Evolutionary conservation across 2,888 invertebrate genomes (phyloP), one percentile per base, ranked within the genome.

Genomic region (Apamea anceps): DNA sequence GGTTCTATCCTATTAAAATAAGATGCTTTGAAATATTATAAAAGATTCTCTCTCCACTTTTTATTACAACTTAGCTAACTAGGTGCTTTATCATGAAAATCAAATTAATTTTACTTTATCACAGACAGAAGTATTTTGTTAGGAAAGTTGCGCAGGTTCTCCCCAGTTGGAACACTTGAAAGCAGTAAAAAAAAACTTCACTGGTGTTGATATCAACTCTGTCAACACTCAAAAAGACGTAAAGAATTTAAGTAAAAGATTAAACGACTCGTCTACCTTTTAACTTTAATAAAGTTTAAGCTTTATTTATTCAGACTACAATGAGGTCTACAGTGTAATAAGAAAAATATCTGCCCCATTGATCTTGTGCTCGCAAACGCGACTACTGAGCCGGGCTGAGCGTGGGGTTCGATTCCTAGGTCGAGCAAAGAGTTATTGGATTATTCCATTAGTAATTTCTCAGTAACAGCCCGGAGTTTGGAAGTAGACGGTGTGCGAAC

Each of bases 201-300:
- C 13, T 5, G 15, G 32, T 54, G 71, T 71, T 79, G 28, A 71
- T 60, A 42, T 21, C 42, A 80, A 42, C 42, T 71, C 51, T 13
- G 28, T 28, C 37, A 57, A 48, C 80, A 48, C 6, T 80, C 60
- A 42, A 79, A 25, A 28, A 28, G 57, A 37, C 48, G 37, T 74
- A 15, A 51, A 73, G 13, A 32, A 8, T 21, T 70, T 21, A 21
- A 51, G 21, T 48, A 13, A 32, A 21, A 13, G 21, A 28, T 12
- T 1, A 70, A 70, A 48, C 6, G 45, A 68, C 28, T 45, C n/a
- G 67, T 48, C 7, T 45, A 0, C 18, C 25, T 66, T 65, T 45
- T 68, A 10, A 45, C 18, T 67, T n/a, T 15, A n/a, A 42, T 25
- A 57, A 4, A 25, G 25, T 57, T 57, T 25, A 21, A 21, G 54